A percentile compares a stretch with the other conserved stretches of the same genome.
phyloP scores from a whole-genome alignment of 2,797 vertebrate species.

The Pteronotus mesoamericanus region DNA sequence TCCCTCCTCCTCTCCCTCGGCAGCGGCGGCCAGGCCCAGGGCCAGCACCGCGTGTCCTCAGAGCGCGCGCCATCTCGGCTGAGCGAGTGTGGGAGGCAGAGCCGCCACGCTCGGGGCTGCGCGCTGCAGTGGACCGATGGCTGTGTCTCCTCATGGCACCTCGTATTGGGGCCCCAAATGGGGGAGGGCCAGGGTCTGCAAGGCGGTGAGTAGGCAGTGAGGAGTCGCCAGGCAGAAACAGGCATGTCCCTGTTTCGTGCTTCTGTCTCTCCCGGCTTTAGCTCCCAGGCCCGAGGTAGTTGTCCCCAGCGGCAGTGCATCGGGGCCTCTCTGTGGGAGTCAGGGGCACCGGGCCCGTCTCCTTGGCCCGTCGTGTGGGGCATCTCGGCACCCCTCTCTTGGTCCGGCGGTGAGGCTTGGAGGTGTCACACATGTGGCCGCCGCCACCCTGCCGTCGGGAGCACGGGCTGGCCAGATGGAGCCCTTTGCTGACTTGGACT shows the following conservation, averaged over 20 bases:
- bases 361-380: too few species aligned
- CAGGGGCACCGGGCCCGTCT: not conserved
- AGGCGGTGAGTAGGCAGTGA: accelerated
- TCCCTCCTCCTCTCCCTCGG: too few species aligned
- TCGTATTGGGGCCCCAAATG: too few species aligned
- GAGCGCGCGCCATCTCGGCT: accelerated
- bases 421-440: accelerated
- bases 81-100: accelerated
- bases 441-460: accelerated
- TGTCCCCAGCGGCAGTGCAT: accelerated
- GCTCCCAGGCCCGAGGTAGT: not conserved
- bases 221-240: not conserved
- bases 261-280: not conserved
- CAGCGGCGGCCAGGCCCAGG: accelerated
- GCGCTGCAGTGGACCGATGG: too few species aligned
- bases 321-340: too few species aligned
- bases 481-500: too few species aligned
- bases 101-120: too few species aligned
- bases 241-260: accelerated
- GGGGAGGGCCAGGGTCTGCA: not conserved
- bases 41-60: accelerated
- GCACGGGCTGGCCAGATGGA: not conserved
- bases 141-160: too few species aligned
- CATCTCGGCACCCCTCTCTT: too few species aligned
- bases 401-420: not conserved